phyloP scores from a whole-genome alignment of 2,113 vertebrate species.

The Pterocles orientalis region DNA sequence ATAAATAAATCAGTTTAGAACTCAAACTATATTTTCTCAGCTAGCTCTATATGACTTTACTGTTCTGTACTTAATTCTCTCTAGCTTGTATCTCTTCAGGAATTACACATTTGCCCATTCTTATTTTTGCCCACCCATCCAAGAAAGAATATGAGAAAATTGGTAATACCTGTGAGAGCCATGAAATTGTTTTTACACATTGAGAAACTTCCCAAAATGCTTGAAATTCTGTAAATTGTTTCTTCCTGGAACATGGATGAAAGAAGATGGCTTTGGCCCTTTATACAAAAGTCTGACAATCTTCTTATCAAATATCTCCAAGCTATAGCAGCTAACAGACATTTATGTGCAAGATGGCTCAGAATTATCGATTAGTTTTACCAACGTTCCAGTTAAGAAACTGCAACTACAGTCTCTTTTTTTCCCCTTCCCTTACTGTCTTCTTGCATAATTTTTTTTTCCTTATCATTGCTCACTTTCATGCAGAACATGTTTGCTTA shows the following conservation, averaged over 20 bases:
- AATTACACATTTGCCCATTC: neutral
- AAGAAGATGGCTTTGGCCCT: neutral
- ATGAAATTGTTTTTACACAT: neutral
- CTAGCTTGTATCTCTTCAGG: neutral
- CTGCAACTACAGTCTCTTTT: slow-evolving; percentile 2
- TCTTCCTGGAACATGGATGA: neutral
- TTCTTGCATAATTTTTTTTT: slow-evolving; percentile 27
- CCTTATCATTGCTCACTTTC: slow-evolving; percentile 57
- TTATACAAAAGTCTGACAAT: neutral
- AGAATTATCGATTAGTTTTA: slow-evolving; percentile 64
- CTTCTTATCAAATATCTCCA: slow-evolving; percentile 35
- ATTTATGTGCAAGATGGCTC: slow-evolving; percentile 44
- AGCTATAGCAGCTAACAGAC: slow-evolving; percentile 32
- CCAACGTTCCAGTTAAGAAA: slow-evolving; percentile 48
- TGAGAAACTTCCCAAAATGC: neutral
- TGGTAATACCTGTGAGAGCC: neutral
- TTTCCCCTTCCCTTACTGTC: neutral
- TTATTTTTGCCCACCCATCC: neutral
- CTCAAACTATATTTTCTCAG: neutral
- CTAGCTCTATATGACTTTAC: neutral
- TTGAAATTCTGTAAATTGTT: neutral
- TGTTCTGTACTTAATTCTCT: neutral
- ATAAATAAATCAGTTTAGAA: neutral
- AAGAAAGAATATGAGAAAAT: neutral
- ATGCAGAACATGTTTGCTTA: slow-evolving; percentile 19